Conservation (phyloP, 2,888 invertebrate species). For the Folsomia candida region DNA sequence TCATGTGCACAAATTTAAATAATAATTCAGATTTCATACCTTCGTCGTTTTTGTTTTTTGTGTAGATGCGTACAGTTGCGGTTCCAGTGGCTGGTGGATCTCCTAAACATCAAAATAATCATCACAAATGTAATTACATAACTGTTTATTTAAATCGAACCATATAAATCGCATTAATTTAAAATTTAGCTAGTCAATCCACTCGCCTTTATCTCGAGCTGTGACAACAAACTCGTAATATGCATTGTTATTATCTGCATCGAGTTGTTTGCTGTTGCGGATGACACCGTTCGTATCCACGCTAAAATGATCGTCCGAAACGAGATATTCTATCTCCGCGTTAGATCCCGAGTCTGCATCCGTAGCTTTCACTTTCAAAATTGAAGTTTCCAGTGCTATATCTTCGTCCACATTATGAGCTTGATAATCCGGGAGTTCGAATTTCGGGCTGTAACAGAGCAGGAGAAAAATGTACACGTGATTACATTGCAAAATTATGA, state of each 20-base stretch:
- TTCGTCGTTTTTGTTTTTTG: conserved; percentile 98
- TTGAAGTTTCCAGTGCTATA: conserved; percentile 84
- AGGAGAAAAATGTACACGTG: not conserved
- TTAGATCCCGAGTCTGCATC: conserved; percentile 93
- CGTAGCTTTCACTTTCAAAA: conserved; percentile 91
- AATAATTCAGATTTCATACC: too few species aligned
- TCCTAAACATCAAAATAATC: conserved; percentile 55
- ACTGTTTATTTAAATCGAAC: too few species aligned
- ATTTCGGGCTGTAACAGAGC: conserved; percentile 87
- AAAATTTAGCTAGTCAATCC: not conserved
- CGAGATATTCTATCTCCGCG: conserved; percentile 88
- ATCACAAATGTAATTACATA: conserved; percentile 16
- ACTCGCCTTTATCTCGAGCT: conserved; percentile 80
- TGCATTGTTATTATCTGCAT: conserved; percentile 94
- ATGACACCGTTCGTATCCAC: conserved; percentile 84
- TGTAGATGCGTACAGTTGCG: conserved; percentile 90
- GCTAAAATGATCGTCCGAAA: conserved; percentile 89
- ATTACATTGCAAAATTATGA: not conserved
- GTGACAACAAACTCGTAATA: conserved; percentile 93
- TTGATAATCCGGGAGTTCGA: conserved; percentile 93
- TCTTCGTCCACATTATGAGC: conserved; percentile 95
- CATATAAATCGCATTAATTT: not conserved
- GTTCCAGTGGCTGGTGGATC: conserved; percentile 88
- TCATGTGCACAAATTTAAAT: too few species aligned
- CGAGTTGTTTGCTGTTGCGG: conserved; percentile 86